Evolutionary conservation across 2,888 invertebrate species (phyloP), one percentile per base, ranked within the genome.

Genomic region (Agrotis exclamationis): DNA sequence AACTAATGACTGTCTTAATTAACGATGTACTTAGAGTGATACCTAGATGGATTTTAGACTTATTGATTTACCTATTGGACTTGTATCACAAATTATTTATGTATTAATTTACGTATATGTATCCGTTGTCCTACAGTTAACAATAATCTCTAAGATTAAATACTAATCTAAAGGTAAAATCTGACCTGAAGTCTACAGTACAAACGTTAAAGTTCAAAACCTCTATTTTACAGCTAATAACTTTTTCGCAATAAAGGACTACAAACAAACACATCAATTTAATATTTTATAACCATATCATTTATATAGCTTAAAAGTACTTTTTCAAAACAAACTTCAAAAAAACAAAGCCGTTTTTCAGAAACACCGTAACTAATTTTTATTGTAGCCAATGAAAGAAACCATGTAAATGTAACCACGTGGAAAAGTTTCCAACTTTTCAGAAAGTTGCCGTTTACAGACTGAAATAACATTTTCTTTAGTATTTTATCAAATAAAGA

Each of bases 341-440:
- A 63, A 28, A 62, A 50, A 63, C 0, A 13, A 9, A 24, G 48
- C 24, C 13, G 1, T 45, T 68, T 62, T 9, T 6, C 44, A 33
- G 39, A 62, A 65, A 51, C 54, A 47, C 0, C 5, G 9, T 22
- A 44, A 47, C 22, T 18, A 6, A 47, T 54, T 56, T 63, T 45
- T 63, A 51, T 69, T 51, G n/a, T n/a, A 56, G 0, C 11, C 20
- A 66, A 74, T 74, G 70, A 79, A 60, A 53, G 79, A 79, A 66
- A 51, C 78, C 63, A 57, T 64, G 24, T 45, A 47, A 75, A 22
- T 60, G 44, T 18, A 51, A 75, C 51, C 63, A 20, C 44, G 20
- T 24, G n/a, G 44, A 57, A 28, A 63, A 80, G 57, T 79, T 67
- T 62, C 48, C 7, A 62, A 71, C 50, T 62, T 63, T 18, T 44